These are phyloP conservation scores for Ernsta delagoae DNA, from an alignment of 2,888 invertebrate genomes.

Conservation along the genomic window DNA sequence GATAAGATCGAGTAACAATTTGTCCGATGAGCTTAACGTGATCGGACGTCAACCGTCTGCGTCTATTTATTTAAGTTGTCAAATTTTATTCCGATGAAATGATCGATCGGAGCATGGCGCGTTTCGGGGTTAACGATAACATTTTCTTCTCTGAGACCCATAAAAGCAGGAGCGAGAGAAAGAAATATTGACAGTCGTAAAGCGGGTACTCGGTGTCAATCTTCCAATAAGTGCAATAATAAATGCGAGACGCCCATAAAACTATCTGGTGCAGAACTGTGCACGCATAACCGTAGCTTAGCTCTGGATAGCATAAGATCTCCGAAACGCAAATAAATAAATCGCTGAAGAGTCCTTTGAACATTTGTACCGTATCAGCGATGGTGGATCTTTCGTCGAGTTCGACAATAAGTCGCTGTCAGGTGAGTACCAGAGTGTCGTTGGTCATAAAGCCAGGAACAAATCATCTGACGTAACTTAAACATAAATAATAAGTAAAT, in stretches of 20 bases:
- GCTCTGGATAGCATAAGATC: slow-evolving; percentile 56
- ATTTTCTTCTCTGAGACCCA: slow-evolving; percentile 52
- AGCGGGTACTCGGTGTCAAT: slow-evolving; percentile 65
- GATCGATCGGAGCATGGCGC: slow-evolving; percentile 43
- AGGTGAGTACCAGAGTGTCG: slow-evolving; percentile 58
- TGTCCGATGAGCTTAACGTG: slow-evolving; percentile 54
- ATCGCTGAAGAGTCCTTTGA: slow-evolving; percentile 74
- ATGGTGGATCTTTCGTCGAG: slow-evolving; percentile 65
- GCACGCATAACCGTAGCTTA: slow-evolving; percentile 53
- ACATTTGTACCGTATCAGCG: slow-evolving; percentile 66
- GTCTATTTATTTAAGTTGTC: slow-evolving; percentile 46
- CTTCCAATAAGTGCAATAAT: slow-evolving; percentile 63
- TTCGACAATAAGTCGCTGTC: slow-evolving; percentile 72
- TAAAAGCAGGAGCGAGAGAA: slow-evolving; percentile 67
- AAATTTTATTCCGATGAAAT: slow-evolving; percentile 37
- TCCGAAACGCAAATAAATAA: slow-evolving; percentile 74
- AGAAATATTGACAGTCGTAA: slow-evolving; percentile 68
- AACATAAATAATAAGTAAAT: neutral
- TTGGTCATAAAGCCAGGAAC: slow-evolving; percentile 60
- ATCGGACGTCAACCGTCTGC: slow-evolving; percentile 49
- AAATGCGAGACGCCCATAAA: slow-evolving; percentile 71
- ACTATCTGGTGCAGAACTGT: slow-evolving; percentile 55
- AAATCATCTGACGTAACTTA: neutral
- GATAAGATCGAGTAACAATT: slow-evolving; percentile 65
- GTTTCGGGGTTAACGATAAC: slow-evolving; percentile 53